Percentiles rank a stretch among this genome's conserved stretches.
Conservation (phyloP, 2,888 invertebrate species). For the Trimorus sp. region DNA sequence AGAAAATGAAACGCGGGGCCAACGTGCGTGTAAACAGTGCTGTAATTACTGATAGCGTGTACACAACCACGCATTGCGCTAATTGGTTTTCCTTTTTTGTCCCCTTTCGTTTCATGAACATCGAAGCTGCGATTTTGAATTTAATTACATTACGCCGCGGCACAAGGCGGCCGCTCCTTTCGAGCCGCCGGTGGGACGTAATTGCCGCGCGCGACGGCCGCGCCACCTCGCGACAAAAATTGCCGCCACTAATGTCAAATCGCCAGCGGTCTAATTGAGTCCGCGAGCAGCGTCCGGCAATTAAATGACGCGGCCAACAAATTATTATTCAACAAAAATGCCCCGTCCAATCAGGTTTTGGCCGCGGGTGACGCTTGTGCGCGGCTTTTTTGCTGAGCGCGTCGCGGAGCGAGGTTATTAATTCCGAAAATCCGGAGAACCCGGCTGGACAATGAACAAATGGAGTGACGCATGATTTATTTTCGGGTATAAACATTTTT, state of each 20-base stretch:
- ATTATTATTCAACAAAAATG: slow-evolving; percentile 32
- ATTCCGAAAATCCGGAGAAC: not conserved
- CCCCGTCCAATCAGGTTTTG: slow-evolving; percentile 17
- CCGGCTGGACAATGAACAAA: too few species aligned
- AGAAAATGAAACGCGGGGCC: slow-evolving; percentile 78
- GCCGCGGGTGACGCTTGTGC: too few species aligned
- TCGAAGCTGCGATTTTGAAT: slow-evolving; percentile 63
- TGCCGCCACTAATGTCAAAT: slow-evolving; percentile 15
- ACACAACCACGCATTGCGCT: slow-evolving; percentile 63
- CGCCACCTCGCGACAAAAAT: slow-evolving; percentile 25
- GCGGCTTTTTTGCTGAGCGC: not conserved
- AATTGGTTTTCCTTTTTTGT: slow-evolving; percentile 62
- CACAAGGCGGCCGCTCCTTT: slow-evolving; percentile 40
- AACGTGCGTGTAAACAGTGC: slow-evolving; percentile 72
- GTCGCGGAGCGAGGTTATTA: not conserved
- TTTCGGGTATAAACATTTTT: too few species aligned
- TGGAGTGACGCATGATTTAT: too few species aligned
- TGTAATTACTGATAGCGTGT: slow-evolving; percentile 65
- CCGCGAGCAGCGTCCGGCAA: not conserved
- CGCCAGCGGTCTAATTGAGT: slow-evolving; percentile 23
- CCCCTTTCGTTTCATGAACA: slow-evolving; percentile 59
- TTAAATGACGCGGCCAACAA: slow-evolving; percentile 26
- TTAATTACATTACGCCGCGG: slow-evolving; percentile 61
- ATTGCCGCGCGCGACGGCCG: slow-evolving; percentile 12
- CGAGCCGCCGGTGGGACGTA: slow-evolving; percentile 13